phyloP scores from a whole-genome alignment of 2,888 invertebrate genomes.

The Melipona beecheii region DNA sequence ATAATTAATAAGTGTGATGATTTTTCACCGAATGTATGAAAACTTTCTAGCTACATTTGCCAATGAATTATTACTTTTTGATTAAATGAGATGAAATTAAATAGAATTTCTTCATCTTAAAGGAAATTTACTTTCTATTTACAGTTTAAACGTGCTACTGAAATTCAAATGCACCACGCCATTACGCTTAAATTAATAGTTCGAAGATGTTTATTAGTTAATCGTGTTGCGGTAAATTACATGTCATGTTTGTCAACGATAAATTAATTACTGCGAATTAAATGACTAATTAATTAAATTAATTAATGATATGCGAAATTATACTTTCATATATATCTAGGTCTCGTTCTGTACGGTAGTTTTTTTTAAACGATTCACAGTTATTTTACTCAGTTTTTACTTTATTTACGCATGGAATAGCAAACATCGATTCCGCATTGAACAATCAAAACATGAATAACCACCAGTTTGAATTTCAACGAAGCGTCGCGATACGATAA shows the following conservation, averaged over 20 bases:
- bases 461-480: slow-evolving; percentile 1
- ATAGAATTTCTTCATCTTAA: no score
- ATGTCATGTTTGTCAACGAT: background rate
- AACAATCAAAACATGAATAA: background rate
- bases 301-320: background rate
- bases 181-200: background rate
- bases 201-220: background rate
- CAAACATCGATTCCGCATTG: slow-evolving; percentile 17
- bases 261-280: background rate
- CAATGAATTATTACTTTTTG: no score
- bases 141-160: background rate
- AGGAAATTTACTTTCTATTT: background rate
- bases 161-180: background rate
- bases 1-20: no score
- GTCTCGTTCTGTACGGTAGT: no score
- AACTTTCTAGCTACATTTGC: no score
- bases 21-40: no score
- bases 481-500: background rate
- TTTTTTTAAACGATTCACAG: no score
- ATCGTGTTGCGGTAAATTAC: background rate
- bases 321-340: background rate
- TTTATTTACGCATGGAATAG: no score
- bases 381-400: no score
- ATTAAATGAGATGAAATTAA: no score
- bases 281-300: background rate